Percentiles rank a stretch among this genome's conserved stretches.
These are phyloP conservation scores for Tor tambroides DNA, from an alignment of 2,113 vertebrate genomes.

Conservation along the genomic window DNA sequence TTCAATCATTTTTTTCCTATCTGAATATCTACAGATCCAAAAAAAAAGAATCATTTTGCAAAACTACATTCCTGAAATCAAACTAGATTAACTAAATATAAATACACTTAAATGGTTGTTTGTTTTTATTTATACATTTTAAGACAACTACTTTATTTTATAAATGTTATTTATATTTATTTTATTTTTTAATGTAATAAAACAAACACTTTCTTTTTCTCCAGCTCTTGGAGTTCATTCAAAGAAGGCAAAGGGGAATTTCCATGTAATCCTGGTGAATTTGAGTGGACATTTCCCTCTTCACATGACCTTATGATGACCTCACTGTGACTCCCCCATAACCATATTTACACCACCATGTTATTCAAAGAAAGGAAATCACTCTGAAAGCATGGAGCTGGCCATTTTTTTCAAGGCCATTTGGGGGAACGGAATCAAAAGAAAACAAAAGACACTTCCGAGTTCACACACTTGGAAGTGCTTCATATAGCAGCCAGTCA, in stretches of 20 bases:
- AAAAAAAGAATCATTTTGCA: no score
- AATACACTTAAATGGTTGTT: not conserved
- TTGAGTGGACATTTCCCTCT: conserved; percentile 31
- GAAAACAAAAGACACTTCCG: conserved; percentile 47
- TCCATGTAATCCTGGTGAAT: conserved; percentile 21
- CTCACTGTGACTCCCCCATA: not conserved
- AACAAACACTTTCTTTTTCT: not conserved
- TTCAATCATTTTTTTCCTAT: no score
- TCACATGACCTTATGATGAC: conserved; percentile 25
- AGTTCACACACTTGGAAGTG: conserved; percentile 23
- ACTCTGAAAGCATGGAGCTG: conserved; percentile 27
- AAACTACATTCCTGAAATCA: no score
- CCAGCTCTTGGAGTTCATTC: not conserved
- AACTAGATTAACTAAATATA: no score
- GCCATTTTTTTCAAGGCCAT: not conserved
- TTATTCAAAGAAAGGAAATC: conserved; percentile 5
- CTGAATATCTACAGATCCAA: no score
- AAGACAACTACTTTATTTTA: not conserved
- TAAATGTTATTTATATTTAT: not conserved
- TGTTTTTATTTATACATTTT: not conserved
- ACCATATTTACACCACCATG: not conserved
- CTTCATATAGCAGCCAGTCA: not conserved
- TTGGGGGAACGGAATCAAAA: not conserved
- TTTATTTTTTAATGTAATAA: not conserved
- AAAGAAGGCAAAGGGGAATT: conserved; percentile 1